Base-by-base conservation (phyloP, 2,888 invertebrate species). In the Antitype chi region DNA sequence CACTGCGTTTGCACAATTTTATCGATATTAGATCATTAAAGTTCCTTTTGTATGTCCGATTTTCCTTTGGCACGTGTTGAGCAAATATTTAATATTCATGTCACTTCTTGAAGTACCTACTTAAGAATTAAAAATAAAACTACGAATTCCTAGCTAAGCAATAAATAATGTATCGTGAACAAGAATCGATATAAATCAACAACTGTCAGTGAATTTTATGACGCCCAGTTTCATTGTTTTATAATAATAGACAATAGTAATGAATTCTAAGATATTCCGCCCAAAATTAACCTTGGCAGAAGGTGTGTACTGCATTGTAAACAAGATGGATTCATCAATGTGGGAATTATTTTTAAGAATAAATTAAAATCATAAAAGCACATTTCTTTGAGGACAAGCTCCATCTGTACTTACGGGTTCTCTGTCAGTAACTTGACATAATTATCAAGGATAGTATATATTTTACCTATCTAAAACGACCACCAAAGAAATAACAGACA, bases 151-250 rank as follows among this genome's bases (percentile, higher is more conserved):
- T 23, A 38, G 32, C 23, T 23, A 64, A 15, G 70, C 70, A 68
- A 80, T 85, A 76, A 78, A 85, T 87, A 69, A 87, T 86, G 78
- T 77, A 85, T 55, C 53, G 49, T 68, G 43, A 72, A 75, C 74
- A 70, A 32, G 62, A 73, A 81, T 69, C 6, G 78, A 80, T 85
- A 75, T 72, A 72, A 75, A 81, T 80, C 69, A 64, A 75, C 66
- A 78, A 32, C 60, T 70, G 68, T 64, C 63, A 67, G 69, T 62
- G 67, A 64, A 75, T 80, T 73, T 53, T 74, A 69, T 47, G 15
- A 76, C 83, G 75, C 77, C 75, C 76, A 68, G 49, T 53, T 66
- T 71, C 67, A 85, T 86, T 86, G 87, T 83, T 75, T 77, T 77
- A 67, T 60, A n/a, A 32, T 23, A 23, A 38, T 7, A 71, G 59